Evolutionary conservation across 53 echinoderm and acorn worm species (phyloP), one percentile per base, ranked within the genome.

Genomic region (Holothuria leucospilota): DNA sequence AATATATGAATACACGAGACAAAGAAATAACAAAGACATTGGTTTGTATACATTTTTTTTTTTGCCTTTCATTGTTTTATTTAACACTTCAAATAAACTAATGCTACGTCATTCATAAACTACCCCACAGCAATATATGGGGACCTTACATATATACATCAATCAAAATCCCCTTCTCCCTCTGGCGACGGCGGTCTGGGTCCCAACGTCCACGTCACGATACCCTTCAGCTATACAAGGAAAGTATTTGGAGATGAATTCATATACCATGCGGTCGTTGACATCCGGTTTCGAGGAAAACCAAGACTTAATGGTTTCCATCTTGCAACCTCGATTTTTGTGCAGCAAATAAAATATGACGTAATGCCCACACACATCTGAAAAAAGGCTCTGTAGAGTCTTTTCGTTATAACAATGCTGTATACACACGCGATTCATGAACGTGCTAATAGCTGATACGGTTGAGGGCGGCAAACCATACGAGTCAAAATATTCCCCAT

Each of bases 341-440:
- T 94, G 91, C 10, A 86, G 53, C 13, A 89, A 63, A 26, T 29
- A 94, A 38, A 86, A 94, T n/a, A 91, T 52, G 18, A 58, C 77
- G 52, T 94, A 91, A 21, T 94, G 93, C 7, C 49, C 93, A 87
- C 20, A 90, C 88, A 1, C 88, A 70, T 6, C 86, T 88, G 26
- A 82, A 60, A 0, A 63, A 41, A 39, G 74, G 85, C 39, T 90
- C 88, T 29, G 90, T 58, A 29, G 38, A 51, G 63, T 40, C 40
- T 5, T 23, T 18, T 20, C 12, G 70, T 90, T 90, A 58, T 29
- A 81, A 13, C 14, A 52, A 13, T 63, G 51, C 12, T 14, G 14
- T 2, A 12, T 8, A 8, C 39, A 69, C 12, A 28, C 9, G 24
- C 84, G 78, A n/a, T 39, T 53, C 68, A 75, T 18, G 10, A 91